These are phyloP conservation scores for Ooceraea biroi DNA, from an alignment of 1,140 invertebrate species.

Conservation along the genomic window DNA sequence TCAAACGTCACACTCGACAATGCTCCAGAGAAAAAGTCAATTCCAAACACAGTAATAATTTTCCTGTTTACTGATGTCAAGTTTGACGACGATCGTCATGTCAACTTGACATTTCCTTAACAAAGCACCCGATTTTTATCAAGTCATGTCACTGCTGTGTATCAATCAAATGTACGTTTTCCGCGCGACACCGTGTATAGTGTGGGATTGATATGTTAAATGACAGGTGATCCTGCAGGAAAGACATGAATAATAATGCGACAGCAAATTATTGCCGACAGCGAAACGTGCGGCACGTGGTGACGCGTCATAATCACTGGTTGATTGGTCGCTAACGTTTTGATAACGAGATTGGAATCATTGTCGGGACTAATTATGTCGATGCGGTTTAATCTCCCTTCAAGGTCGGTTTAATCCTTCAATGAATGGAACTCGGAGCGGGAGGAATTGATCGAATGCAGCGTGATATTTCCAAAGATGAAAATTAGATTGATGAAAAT, in stretches of 20 bases:
- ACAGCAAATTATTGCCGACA: constrained; percentile 33
- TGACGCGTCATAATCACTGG: constrained; percentile 38
- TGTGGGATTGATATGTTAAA: constrained; percentile 17
- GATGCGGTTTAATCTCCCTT: constrained; percentile 13
- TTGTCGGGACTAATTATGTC: constrained; percentile 24
- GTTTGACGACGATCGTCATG: too few species aligned
- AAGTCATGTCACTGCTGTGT: constrained; percentile 16
- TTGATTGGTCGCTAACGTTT: constrained; percentile 34
- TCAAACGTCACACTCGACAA: too few species aligned
- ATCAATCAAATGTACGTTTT: background rate
- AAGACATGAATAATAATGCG: constrained; percentile 59
- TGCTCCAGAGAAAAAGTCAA: too few species aligned
- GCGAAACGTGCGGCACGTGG: constrained; percentile 39
- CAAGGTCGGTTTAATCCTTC: constrained; percentile 11
- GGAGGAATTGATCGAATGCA: background rate
- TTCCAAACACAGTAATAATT: too few species aligned
- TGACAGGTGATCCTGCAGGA: constrained; percentile 15
- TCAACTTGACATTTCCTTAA: too few species aligned
- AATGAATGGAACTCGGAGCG: too few species aligned
- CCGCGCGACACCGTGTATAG: background rate
- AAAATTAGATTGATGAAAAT: too few species aligned
- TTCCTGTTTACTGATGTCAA: too few species aligned
- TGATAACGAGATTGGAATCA: constrained; percentile 51
- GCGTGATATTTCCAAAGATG: too few species aligned
- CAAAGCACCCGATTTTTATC: too few species aligned